These are phyloP conservation scores for Horisme vitalbata DNA, from an alignment of 2,888 invertebrate genomes.

Conservation along the genomic window DNA sequence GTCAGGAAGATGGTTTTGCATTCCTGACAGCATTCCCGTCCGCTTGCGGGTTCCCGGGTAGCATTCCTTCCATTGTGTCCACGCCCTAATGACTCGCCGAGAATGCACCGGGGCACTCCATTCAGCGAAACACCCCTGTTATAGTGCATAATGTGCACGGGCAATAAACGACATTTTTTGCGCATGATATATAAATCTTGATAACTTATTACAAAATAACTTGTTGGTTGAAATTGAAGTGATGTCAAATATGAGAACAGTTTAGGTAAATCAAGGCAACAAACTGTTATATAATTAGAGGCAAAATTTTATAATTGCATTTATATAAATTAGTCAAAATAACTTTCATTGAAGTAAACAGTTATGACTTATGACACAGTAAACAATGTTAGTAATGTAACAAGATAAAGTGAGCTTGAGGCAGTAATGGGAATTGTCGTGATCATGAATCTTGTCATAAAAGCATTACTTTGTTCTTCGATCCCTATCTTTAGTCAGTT, in stretches of 20 bases:
- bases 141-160: constrained; percentile 37
- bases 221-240: no score
- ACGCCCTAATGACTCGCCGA: constrained; percentile 47
- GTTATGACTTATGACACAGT: no score
- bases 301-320: no score
- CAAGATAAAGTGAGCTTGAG: constrained; percentile 27
- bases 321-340: constrained; percentile 11
- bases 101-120: constrained; percentile 58
- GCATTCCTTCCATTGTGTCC: constrained; percentile 60
- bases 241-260: no score
- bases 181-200: constrained; percentile 36
- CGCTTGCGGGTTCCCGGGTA: constrained; percentile 46
- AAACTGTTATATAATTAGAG: no score
- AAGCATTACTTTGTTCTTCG: constrained; percentile 47
- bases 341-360: not conserved
- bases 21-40: constrained; percentile 66
- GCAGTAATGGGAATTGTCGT: constrained; percentile 28
- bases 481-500: constrained; percentile 56
- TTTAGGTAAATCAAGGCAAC: no score
- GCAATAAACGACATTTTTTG: constrained; percentile 38
- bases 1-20: constrained; percentile 53
- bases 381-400: constrained; percentile 1
- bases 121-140: constrained; percentile 54
- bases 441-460: constrained; percentile 35
- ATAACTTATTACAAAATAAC: constrained; percentile 6